A percentile compares a stretch with the other conserved stretches of the same genome.
Conservation (phyloP, 1,140 invertebrate species). For the Tribolium madens region DNA sequence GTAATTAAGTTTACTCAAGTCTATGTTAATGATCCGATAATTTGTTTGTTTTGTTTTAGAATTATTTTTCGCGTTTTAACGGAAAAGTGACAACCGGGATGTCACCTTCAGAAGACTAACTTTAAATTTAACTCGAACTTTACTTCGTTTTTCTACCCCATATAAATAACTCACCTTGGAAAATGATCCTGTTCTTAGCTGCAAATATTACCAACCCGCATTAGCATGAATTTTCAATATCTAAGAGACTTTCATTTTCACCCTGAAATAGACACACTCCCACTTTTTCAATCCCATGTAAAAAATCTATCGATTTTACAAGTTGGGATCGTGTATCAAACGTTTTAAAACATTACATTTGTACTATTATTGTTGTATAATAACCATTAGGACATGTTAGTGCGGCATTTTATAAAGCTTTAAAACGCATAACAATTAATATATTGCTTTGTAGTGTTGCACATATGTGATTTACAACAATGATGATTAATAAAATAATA, state of each 20-base stretch:
- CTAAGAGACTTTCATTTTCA: conserved; percentile 14
- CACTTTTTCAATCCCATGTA: too few species aligned
- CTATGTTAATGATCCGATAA: conserved; percentile 37
- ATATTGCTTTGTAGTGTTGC: not conserved
- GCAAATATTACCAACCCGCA: conserved; percentile 3
- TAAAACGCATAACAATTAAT: not conserved
- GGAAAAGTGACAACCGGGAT: conserved; percentile 5
- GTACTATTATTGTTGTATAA: not conserved
- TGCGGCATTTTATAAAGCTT: not conserved
- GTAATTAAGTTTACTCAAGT: conserved; percentile 32
- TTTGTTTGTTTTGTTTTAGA: not conserved
- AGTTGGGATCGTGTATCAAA: not conserved
- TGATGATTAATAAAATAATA: not conserved
- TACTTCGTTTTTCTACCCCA: not conserved
- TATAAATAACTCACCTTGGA: conserved; percentile 14
- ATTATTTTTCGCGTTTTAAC: conserved; percentile 14
- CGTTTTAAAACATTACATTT: not conserved
- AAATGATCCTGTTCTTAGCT: conserved; percentile 20
- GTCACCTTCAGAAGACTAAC: conserved; percentile 3
- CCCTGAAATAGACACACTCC: not conserved
- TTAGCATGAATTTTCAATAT: conserved; percentile 28
- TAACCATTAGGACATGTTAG: not conserved
- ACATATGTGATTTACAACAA: not conserved
- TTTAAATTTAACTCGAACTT: conserved; percentile 3
- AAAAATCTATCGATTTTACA: too few species aligned